Evolutionary conservation across 2,113 vertebrate genomes (phyloP).

Genomic region (Capra hircus): DNA sequence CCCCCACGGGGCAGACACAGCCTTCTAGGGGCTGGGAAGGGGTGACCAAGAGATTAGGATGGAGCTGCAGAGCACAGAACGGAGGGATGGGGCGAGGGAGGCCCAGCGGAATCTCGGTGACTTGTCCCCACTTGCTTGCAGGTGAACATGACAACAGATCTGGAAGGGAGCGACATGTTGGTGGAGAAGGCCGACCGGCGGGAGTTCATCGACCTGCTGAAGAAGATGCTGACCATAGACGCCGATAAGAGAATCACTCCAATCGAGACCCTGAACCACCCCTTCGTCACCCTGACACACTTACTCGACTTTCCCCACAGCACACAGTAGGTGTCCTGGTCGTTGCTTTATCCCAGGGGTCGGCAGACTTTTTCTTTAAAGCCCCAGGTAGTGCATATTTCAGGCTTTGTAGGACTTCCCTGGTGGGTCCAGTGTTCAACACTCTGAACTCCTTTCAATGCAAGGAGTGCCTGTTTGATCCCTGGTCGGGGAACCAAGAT

Average conservation of each 20-base stretch:
- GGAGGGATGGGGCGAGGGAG: not conserved
- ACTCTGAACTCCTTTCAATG: not conserved
- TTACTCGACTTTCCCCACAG: slow-evolving; percentile 97
- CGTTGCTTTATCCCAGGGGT: not conserved
- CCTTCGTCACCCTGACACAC: slow-evolving; percentile 98
- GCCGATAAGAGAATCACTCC: slow-evolving; percentile 98
- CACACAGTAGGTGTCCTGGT: slow-evolving; percentile 88
- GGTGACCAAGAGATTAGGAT: not conserved
- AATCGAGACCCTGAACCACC: slow-evolving; percentile 97
- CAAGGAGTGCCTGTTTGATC: not conserved
- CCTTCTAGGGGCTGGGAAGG: not conserved
- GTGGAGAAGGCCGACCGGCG: slow-evolving; percentile 97
- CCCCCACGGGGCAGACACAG: not conserved
- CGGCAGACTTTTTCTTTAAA: not conserved
- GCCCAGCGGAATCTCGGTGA: not conserved
- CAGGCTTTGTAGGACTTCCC: not conserved
- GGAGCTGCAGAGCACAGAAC: too few species aligned
- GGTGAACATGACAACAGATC: slow-evolving; percentile 97
- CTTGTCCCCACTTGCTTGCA: slow-evolving; percentile 64
- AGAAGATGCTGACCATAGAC: slow-evolving; percentile 99
- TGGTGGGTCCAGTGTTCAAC: not conserved
- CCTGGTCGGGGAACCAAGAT: not conserved
- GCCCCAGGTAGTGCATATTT: not conserved
- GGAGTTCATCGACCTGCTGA: slow-evolving; percentile 98
- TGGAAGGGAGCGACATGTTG: slow-evolving; percentile 97